phyloP scores from a whole-genome alignment of 2,797 vertebrate genomes.

The Austrolebias charrua region DNA sequence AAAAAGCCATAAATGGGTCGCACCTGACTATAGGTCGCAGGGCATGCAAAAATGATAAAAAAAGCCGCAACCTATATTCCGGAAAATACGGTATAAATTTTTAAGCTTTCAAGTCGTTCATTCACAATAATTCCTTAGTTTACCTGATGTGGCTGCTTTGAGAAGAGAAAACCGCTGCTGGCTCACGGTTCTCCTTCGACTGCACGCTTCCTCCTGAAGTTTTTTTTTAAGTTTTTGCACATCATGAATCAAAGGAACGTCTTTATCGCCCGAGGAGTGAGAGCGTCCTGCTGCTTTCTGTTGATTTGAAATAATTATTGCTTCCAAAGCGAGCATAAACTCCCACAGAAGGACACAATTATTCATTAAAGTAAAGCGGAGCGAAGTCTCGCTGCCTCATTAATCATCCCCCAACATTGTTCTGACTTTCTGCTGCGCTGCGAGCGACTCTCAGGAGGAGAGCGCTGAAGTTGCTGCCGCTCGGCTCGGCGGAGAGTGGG shows the following conservation, averaged over 20 bases:
- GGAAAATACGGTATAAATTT: too few relatives aligned
- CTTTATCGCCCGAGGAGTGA: slow-evolving; percentile 19
- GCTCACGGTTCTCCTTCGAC: neutral
- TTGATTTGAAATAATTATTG: slow-evolving; percentile 59
- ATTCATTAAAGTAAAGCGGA: slow-evolving; percentile 53
- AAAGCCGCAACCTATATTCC: too few relatives aligned
- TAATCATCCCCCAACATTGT: slow-evolving; percentile 55
- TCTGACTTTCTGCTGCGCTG: slow-evolving; percentile 44
- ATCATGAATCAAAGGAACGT: slow-evolving; percentile 38
- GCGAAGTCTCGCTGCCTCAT: slow-evolving; percentile 47
- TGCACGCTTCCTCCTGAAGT: neutral
- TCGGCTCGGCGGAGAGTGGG: slow-evolving; percentile 45
- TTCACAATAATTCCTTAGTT: too few relatives aligned
- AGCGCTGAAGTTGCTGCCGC: slow-evolving; percentile 40
- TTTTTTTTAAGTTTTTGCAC: slow-evolving; percentile 25
- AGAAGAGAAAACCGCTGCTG: too few relatives aligned
- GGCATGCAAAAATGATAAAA: too few relatives aligned
- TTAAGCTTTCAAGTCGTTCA: too few relatives aligned
- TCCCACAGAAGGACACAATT: slow-evolving; percentile 54
- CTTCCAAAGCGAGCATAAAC: slow-evolving; percentile 45
- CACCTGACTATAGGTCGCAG: too few relatives aligned
- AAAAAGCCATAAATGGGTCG: too few relatives aligned
- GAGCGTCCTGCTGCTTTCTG: slow-evolving; percentile 47
- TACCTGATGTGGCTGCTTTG: too few relatives aligned
- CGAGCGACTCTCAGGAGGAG: slow-evolving; percentile 44